Evolutionary conservation across 2,113 vertebrate species (phyloP).

Genomic region (Puffinus mauretanicus): DNA sequence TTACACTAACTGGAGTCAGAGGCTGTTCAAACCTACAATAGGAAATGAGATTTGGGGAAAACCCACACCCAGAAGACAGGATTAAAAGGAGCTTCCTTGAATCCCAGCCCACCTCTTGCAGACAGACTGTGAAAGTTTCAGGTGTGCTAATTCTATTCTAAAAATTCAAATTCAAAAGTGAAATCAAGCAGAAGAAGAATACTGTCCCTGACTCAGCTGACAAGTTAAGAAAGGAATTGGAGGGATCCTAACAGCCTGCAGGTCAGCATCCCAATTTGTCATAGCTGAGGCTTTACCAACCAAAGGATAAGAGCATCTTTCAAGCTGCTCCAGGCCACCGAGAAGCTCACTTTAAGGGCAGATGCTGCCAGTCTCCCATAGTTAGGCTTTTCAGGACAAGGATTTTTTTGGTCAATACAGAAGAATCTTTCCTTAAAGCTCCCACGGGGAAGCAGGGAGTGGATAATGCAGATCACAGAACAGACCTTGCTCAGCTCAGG

Average conservation of each 20-base stretch:
- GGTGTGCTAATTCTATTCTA: neutral
- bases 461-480: neutral
- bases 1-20: neutral
- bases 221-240: neutral
- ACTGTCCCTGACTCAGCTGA: neutral
- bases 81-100: slow-evolving; percentile 16
- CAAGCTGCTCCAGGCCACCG: neutral
- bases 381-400: neutral
- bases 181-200: neutral
- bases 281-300: neutral
- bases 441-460: neutral
- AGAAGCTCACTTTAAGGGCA: neutral
- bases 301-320: neutral
- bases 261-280: neutral
- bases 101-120: neutral
- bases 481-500: neutral
- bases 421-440: neutral
- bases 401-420: neutral
- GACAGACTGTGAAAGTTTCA: neutral
- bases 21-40: neutral
- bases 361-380: neutral
- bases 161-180: neutral
- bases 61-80: neutral
- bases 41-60: slow-evolving; percentile 9
- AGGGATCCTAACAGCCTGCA: neutral